Evolutionary conservation across 1,140 invertebrate species (phyloP), one percentile per base, ranked within the genome.

Genomic region (Nautilus pompilius): DNA sequence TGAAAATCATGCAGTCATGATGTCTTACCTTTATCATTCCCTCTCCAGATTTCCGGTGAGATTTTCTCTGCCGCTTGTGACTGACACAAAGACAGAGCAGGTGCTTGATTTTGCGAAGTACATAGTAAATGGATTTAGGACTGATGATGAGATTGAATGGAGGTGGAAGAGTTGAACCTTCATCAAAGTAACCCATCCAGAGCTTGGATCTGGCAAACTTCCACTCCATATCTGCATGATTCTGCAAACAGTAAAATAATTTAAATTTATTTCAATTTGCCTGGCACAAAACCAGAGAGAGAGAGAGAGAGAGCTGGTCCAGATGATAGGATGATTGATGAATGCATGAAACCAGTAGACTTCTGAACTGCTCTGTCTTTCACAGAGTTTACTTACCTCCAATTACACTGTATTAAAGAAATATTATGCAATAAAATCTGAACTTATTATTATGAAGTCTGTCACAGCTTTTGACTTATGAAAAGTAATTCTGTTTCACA

Each of bases 151-250:
- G 77, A 70, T 87, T 87, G 71, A 87, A 87, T 0, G 86, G 86
- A 5, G 86, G 78, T 0, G 86, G 85, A 5, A 87, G 74, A 29
- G 84, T 86, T 5, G 83, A 86, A 1, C 86, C 85, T 68, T 86
- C 84, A 61, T 87, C 85, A 67, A 87, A 87, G 65, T 87, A 86
- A 26, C 85, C 82, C 84, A 87, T 87, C 86, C 86, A 87, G 5
- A 87, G 74, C 63, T 87, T 86, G 13, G 86, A 86, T 8, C 86
- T 77, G 22, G 86, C 84, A 69, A 87, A 87, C 66, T 87, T 87
- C 86, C 86, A 87, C 71, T 87, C 86, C 69, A 85, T 78, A 74
- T 87, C 86, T 0, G 85, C 86, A 66, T 87, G 86, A 64, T 86
- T 86, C 85, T 86, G 68, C 30, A 63, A 62, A 54, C 32, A 57